Evolutionary conservation across 2,888 invertebrate species (phyloP), one percentile per base, ranked within the genome.

Genomic region (Zootermopsis nevadensis): DNA sequence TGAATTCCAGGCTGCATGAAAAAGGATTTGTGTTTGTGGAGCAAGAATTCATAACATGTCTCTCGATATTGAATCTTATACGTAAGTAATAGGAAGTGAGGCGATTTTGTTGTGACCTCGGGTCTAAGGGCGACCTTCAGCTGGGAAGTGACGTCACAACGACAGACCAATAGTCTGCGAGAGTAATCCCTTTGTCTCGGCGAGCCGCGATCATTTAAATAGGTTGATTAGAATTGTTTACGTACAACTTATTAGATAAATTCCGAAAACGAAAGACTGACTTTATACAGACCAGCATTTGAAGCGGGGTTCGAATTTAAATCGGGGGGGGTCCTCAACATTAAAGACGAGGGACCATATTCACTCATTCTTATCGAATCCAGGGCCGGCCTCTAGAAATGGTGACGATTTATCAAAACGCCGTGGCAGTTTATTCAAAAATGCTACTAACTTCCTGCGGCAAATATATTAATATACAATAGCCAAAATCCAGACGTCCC

Each of bases 101-200:
- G n/a, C 38, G 38, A 74, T 42, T 74, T 42, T 35, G n/a, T n/a
- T 38, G 74, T 74, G 74, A 74, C 74, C 74, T 74, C 74, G 35
- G 38, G 22, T 72, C n/a, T 38, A n/a, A 74, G 22, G 12, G 42
- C 24, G 74, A 74, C 74, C 74, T 74, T 74, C 74, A 74, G 38
- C 74, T 38, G 74, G 74, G 24, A 74, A 38, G 38, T 38, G 74
- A 74, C 74, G 74, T 74, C 74, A 74, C 33, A n/a, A 24, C 74
- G 22, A 24, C 38, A 74, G 74, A 33, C 31, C 69, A 69, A 33
- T 60, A 12, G 27, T n/a, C 60, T n/a, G n/a, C n/a, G 0, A 60
- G 60, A n/a, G n/a, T 27, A 60, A 60, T 60, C 60, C 27, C 60
- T 60, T 60, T 60, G 60, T 60, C 27, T 60, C 60, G 60, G 1